Conservation (phyloP, 2,888 invertebrate genomes). For the Melanostoma mellinum region DNA sequence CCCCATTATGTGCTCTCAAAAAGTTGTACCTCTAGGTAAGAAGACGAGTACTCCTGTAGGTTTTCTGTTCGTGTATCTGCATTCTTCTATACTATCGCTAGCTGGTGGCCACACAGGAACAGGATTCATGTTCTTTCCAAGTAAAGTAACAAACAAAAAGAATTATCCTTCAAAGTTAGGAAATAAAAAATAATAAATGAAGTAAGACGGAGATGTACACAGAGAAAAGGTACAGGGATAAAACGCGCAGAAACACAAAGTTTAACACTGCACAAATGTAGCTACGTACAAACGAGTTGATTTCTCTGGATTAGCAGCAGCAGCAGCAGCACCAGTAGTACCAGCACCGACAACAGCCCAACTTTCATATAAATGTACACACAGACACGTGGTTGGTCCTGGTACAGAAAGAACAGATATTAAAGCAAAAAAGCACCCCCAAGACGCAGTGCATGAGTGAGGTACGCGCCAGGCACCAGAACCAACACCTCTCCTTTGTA, state of each 20-base stretch:
- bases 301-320: conserved; percentile 51
- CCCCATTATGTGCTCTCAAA: conserved; percentile 70
- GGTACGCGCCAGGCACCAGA: conserved; percentile 53
- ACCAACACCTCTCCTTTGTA: conserved; percentile 43
- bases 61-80: conserved; percentile 34
- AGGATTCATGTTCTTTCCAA: conserved; percentile 10
- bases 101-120: too few relatives aligned
- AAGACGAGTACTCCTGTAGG: conserved; percentile 5
- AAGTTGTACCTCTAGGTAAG: conserved; percentile 42
- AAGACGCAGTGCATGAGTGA: conserved; percentile 44
- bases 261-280: conserved; percentile 51
- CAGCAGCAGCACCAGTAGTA: conserved; percentile 13
- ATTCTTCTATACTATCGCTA: conserved; percentile 16
- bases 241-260: conserved; percentile 46
- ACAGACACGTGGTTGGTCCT: conserved; percentile 43
- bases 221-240: conserved; percentile 27
- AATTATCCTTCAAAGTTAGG: conserved; percentile 62
- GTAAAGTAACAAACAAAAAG: conserved; percentile 54
- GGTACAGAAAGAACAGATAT: conserved; percentile 27
- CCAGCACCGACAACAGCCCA: conserved; percentile 31
- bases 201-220: conserved; percentile 50
- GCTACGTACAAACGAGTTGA: conserved; percentile 42
- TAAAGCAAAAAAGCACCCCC: conserved; percentile 29
- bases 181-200: conserved; percentile 62
- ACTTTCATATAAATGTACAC: conserved; percentile 32